Conservation (phyloP, 2,888 invertebrate species). For the Meteorus colon region DNA sequence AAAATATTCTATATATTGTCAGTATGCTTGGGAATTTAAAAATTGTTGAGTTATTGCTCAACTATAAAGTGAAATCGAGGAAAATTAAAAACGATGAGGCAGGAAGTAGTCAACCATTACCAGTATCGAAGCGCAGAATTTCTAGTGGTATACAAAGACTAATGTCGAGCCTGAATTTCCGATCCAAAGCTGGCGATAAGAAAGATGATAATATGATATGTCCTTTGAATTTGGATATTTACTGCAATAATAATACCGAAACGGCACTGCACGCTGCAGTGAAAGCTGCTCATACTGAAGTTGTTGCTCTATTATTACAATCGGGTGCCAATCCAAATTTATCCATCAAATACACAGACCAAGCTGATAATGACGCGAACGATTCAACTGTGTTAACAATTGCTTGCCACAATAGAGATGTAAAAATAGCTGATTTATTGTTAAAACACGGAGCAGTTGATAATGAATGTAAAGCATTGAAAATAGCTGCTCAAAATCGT, state of each 20-base stretch:
- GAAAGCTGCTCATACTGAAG: slow-evolving; percentile 83
- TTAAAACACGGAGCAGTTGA: slow-evolving; percentile 89
- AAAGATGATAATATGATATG: slow-evolving; percentile 76
- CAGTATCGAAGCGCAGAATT: slow-evolving; percentile 79
- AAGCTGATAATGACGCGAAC: slow-evolving; percentile 73
- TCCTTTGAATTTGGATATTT: slow-evolving; percentile 83
- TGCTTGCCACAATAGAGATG: slow-evolving; percentile 81
- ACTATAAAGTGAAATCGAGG: slow-evolving; percentile 79
- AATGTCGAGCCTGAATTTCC: slow-evolving; percentile 86
- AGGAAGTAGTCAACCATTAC: slow-evolving; percentile 62
- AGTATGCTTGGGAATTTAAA: slow-evolving; percentile 87
- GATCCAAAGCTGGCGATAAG: slow-evolving; percentile 74
- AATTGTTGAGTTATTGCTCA: slow-evolving; percentile 85
- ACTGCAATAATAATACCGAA: slow-evolving; percentile 85
- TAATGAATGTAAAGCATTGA: slow-evolving; percentile 87
- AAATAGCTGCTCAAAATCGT: slow-evolving; percentile 82
- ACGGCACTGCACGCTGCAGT: slow-evolving; percentile 90
- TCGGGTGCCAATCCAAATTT: slow-evolving; percentile 90
- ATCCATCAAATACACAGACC: slow-evolving; percentile 75
- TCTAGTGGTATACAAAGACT: slow-evolving; percentile 92
- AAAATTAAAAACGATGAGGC: slow-evolving; percentile 74
- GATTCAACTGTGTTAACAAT: slow-evolving; percentile 79
- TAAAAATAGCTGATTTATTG: slow-evolving; percentile 84
- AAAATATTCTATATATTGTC: slow-evolving; percentile 93
- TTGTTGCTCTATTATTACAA: slow-evolving; percentile 81